Conservation (phyloP, 2,797 vertebrate species). For the Sciurus carolinensis region DNA sequence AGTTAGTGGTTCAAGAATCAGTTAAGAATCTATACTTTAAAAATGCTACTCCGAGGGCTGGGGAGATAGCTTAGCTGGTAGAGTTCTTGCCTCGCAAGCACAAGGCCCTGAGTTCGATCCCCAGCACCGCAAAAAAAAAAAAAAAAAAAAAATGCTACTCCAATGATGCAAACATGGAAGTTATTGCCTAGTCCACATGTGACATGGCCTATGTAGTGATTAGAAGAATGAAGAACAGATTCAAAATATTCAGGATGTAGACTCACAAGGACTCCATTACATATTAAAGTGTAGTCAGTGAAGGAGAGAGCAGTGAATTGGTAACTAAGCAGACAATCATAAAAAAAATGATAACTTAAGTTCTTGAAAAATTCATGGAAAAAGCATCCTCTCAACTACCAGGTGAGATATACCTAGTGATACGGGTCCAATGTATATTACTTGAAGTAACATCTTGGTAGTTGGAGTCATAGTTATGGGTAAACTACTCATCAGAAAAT, state of each 20-base stretch:
- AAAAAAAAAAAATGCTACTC: background rate
- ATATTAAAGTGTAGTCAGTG: background rate
- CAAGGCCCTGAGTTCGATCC: no score
- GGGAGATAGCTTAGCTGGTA: no score
- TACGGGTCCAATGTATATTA: no score
- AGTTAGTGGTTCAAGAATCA: background rate
- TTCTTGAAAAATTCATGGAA: background rate
- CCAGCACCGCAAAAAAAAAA: no score
- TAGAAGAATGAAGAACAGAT: background rate
- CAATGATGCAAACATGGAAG: background rate
- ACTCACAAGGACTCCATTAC: background rate
- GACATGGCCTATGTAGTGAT: no score
- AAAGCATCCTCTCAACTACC: background rate
- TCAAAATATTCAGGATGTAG: background rate
- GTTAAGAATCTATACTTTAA: background rate
- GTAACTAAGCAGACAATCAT: background rate
- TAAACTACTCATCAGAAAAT: background rate
- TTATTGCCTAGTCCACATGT: background rate
- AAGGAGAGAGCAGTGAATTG: background rate
- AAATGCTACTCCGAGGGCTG: background rate
- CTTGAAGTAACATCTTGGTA: no score
- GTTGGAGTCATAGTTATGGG: background rate
- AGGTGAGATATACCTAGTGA: no score
- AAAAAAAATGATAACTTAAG: background rate
- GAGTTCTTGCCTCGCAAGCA: no score